Conservation (phyloP, 2,113 vertebrate species). For the Hystrix cristata region DNA sequence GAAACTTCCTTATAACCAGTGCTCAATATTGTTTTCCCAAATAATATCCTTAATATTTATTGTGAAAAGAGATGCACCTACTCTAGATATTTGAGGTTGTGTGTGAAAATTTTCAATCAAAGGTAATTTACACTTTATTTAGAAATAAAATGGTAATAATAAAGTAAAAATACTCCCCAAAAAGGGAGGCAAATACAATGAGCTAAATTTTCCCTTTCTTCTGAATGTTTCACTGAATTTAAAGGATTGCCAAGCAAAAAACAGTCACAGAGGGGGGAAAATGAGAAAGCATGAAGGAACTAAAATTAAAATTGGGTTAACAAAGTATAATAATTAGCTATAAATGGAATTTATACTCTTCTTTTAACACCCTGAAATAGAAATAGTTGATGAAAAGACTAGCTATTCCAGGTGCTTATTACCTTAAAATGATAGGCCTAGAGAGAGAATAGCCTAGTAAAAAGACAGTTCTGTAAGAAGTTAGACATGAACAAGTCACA, state of each 20-base stretch:
- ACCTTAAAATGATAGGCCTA: neutral
- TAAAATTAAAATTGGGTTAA: conserved; percentile 44
- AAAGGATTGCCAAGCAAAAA: neutral
- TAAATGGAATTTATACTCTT: conserved; percentile 33
- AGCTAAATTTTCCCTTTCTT: neutral
- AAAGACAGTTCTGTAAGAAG: neutral
- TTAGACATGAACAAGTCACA: neutral
- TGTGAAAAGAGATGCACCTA: neutral
- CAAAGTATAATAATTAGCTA: conserved; percentile 17
- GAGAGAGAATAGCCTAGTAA: neutral
- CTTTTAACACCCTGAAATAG: neutral
- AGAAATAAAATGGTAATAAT: conserved; percentile 10
- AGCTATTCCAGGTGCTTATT: conserved; percentile 2
- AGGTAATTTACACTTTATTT: neutral
- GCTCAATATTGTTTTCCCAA: neutral
- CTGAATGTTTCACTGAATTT: neutral
- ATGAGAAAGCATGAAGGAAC: neutral
- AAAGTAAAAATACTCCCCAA: neutral
- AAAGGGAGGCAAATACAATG: neutral
- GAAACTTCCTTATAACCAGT: neutral
- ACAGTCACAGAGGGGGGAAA: neutral
- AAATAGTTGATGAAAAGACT: neutral
- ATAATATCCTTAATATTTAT: neutral
- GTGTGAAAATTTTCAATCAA: neutral
- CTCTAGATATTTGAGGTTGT: neutral